Percentiles rank a stretch among this genome's conserved stretches.
phyloP scores from a whole-genome alignment of 2,888 invertebrate genomes.

The Pomacea canaliculata region DNA sequence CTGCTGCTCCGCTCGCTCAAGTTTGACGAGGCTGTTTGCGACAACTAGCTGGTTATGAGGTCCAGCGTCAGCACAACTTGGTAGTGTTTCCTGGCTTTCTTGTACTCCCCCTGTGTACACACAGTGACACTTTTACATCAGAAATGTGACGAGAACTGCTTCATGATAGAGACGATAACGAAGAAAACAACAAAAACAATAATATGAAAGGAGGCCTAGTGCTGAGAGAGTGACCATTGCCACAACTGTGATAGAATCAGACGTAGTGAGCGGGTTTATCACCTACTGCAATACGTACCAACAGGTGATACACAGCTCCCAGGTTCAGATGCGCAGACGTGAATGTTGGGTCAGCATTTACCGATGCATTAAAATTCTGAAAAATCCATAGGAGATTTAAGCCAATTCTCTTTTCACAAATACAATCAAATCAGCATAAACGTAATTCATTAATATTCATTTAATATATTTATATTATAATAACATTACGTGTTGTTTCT shows the following conservation, averaged over 20 bases:
- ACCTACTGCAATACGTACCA: conserved; percentile 38
- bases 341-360: conserved; percentile 34
- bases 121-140: conserved; percentile 10
- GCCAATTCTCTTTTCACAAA: too few relatives aligned
- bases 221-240: too few relatives aligned
- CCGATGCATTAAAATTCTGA: conserved; percentile 43
- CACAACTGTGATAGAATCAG: too few relatives aligned
- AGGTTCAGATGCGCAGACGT: conserved; percentile 44
- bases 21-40: conserved; percentile 48
- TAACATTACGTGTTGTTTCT: too few relatives aligned
- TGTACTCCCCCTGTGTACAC: conserved; percentile 42
- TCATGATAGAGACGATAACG: neutral
- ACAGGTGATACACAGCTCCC: conserved; percentile 50
- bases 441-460: too few relatives aligned
- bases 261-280: too few relatives aligned
- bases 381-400: conserved; percentile 19
- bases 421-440: too few relatives aligned
- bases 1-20: conserved; percentile 25
- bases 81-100: conserved; percentile 49
- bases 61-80: conserved; percentile 40
- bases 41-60: conserved; percentile 41
- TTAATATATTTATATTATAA: too few relatives aligned
- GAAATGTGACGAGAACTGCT: neutral
- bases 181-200: neutral
- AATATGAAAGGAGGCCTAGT: too few relatives aligned